A percentile compares a stretch with the other conserved stretches of the same genome.
Conservation (phyloP, 2,888 invertebrate genomes). For the Willowsia nigromaculata region DNA sequence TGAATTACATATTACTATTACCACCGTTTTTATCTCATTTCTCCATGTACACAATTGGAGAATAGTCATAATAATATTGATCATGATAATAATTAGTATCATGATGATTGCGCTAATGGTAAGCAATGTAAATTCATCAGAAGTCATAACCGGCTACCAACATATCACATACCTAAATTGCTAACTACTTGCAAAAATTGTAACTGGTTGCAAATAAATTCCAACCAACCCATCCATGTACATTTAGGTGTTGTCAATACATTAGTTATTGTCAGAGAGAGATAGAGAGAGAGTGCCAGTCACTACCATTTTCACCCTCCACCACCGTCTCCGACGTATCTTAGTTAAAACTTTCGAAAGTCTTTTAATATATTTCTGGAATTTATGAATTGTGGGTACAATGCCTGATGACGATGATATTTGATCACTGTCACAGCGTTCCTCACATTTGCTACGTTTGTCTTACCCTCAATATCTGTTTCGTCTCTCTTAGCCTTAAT, state of each 20-base stretch:
- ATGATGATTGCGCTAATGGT: not conserved
- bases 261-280: too few species aligned
- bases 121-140: not conserved
- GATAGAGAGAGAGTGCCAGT: too few species aligned
- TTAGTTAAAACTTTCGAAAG: too few species aligned
- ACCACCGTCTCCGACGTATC: too few species aligned
- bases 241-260: too few species aligned
- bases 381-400: not conserved
- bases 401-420: conserved; percentile 6
- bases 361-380: conserved; percentile 62
- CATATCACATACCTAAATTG: not conserved
- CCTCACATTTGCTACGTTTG: not conserved
- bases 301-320: too few species aligned
- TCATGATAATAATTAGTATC: not conserved
- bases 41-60: not conserved
- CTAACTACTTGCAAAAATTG: not conserved
- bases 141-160: not conserved
- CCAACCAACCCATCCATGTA: not conserved
- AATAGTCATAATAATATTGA: not conserved
- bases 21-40: not conserved
- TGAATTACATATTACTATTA: not conserved
- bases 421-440: not conserved
- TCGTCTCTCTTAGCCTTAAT: not conserved
- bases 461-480: not conserved
- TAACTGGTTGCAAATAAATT: not conserved